Conservation (phyloP, 2,113 vertebrate genomes). For the Percina caprodes region DNA sequence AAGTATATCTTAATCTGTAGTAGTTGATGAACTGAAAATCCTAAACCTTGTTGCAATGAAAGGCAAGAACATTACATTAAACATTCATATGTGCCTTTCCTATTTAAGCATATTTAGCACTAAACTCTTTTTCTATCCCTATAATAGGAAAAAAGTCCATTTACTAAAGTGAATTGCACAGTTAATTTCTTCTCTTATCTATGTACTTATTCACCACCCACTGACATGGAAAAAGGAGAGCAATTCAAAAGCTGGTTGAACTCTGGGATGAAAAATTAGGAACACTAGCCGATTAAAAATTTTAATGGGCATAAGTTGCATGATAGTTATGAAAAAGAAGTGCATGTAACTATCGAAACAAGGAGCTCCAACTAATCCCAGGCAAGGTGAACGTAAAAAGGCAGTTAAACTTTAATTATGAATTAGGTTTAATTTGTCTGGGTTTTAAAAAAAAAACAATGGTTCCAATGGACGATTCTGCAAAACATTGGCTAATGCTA, state of each 20-base stretch:
- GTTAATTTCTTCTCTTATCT: slow-evolving; percentile 26
- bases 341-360: not conserved
- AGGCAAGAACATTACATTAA: slow-evolving; percentile 28
- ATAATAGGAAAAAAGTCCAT: slow-evolving; percentile 25
- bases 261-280: slow-evolving; percentile 9
- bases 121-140: slow-evolving; percentile 20
- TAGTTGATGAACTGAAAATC: slow-evolving; percentile 29
- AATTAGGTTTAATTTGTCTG: not conserved
- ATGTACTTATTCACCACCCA: slow-evolving; percentile 44
- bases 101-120: slow-evolving; percentile 26
- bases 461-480: not conserved
- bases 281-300: not conserved
- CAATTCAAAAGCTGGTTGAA: slow-evolving; percentile 28
- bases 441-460: not conserved
- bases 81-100: slow-evolving; percentile 29
- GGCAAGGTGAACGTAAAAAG: not conserved
- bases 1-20: not conserved
- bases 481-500: not conserved
- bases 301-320: slow-evolving; percentile 6
- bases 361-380: not conserved
- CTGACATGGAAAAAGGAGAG: slow-evolving; percentile 23
- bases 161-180: slow-evolving; percentile 28
- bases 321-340: slow-evolving; percentile 15
- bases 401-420: not conserved
- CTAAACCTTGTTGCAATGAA: not conserved